Evolutionary conservation across 2,888 invertebrate species (phyloP).

Genomic region (Ochlodes sylvanus): DNA sequence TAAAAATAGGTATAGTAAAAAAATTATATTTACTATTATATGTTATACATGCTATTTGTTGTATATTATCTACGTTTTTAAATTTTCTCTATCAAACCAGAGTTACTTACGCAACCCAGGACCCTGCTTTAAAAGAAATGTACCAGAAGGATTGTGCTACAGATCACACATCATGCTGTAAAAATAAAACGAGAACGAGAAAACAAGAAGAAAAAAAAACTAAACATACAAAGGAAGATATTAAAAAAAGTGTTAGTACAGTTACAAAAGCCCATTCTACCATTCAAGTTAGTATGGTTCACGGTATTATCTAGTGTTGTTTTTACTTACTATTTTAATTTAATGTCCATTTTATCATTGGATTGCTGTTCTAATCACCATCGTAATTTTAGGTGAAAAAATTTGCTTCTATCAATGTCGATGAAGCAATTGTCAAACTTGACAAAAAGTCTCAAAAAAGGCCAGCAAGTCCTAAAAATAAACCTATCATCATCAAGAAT

Average conservation of each 20-base stretch:
- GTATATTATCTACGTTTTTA: neutral
- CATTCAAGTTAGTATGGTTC: slow-evolving; percentile 64
- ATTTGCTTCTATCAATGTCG: slow-evolving; percentile 71
- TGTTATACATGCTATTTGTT: neutral
- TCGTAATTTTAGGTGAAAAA: slow-evolving; percentile 68
- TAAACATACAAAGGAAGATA: slow-evolving; percentile 52
- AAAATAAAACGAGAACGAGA: slow-evolving; percentile 58
- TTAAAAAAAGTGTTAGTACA: slow-evolving; percentile 48
- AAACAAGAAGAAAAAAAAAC: slow-evolving; percentile 56
- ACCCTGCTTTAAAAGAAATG: slow-evolving; percentile 65
- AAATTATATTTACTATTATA: neutral
- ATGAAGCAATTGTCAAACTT: slow-evolving; percentile 54
- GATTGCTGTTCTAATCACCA: too few species aligned
- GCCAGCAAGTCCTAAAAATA: slow-evolving; percentile 65
- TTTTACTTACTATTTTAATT: slow-evolving; percentile 5
- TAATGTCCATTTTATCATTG: neutral
- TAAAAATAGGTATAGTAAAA: slow-evolving; percentile 78
- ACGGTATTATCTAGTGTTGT: neutral
- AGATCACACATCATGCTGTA: slow-evolving; percentile 75
- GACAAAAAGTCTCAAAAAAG: slow-evolving; percentile 70
- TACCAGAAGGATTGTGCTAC: slow-evolving; percentile 65
- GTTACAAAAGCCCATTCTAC: slow-evolving; percentile 69
- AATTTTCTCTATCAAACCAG: slow-evolving; percentile 54
- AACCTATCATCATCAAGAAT: slow-evolving; percentile 59
- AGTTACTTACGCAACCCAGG: slow-evolving; percentile 70